A percentile compares a stretch with the other conserved stretches of the same genome.
Evolutionary conservation across 2,797 vertebrate species (phyloP).

Genomic region (Somateria mollissima): DNA sequence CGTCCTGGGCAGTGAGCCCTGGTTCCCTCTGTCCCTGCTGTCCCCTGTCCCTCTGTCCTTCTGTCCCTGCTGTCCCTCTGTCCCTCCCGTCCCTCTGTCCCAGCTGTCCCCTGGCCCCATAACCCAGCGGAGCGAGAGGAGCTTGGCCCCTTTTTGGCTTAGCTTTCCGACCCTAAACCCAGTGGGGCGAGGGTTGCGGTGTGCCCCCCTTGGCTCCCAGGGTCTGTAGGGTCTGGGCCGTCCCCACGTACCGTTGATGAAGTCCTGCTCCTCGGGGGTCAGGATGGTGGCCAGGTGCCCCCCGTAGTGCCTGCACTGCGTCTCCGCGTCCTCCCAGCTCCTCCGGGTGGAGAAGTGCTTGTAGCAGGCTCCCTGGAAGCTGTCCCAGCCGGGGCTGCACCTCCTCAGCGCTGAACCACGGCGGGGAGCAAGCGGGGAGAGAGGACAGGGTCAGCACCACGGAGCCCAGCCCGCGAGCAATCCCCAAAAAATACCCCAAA

Average conservation of each 20-base stretch:
- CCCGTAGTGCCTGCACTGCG: constrained; percentile 85
- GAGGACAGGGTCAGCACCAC: not conserved
- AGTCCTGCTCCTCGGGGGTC: constrained; percentile 91
- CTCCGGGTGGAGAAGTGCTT: constrained; percentile 86
- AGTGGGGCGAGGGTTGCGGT: accelerated
- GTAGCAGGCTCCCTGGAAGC: constrained; percentile 93
- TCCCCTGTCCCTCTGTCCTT: not conserved
- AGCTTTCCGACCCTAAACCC: not conserved
- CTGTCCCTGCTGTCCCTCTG: not conserved
- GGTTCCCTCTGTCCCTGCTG: not conserved
- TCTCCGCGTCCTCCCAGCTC: constrained; percentile 94
- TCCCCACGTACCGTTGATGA: constrained; percentile 86
- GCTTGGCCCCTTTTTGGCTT: not conserved
- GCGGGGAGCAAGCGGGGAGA: not conserved
- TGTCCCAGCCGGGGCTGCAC: constrained; percentile 89
- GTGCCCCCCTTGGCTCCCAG: too few species aligned
- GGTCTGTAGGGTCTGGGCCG: accelerated
- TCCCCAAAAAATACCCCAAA: too few species aligned
- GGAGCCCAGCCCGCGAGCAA: not conserved
- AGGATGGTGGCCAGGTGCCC: constrained; percentile 90
- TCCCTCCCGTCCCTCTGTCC: too few species aligned
- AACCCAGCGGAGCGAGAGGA: not conserved
- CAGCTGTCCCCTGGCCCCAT: too few species aligned
- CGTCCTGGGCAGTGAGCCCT: too few species aligned
- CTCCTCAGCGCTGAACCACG: constrained; percentile 79